Base-by-base conservation (phyloP, 1,140 invertebrate species). In the Diachasma alloeum region DNA sequence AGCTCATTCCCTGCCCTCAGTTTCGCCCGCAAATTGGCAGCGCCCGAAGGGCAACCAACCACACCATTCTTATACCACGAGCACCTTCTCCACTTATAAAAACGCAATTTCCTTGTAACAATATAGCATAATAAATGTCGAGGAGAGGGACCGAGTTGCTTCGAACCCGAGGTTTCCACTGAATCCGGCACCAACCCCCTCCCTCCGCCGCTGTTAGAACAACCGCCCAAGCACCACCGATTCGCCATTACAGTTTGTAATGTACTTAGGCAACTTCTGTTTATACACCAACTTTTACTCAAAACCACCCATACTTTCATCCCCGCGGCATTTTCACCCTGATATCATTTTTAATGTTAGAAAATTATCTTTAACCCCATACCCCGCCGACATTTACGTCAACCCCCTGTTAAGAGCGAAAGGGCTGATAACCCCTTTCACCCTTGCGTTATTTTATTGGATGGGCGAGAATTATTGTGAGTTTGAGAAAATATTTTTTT, bases 231-330 rank as follows among this genome's bases (percentile, higher is more conserved):
- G 80, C 80, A 81, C 80, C 87, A 84, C 84, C 84, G 82, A 88
- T 88, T 87, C 85, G 80, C 87, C 83, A 86, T 89, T 88, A 89
- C 87, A 87, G 84, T 87, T 89, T 88, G 86, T 90, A 90, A 90
- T 89, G 87, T 88, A 88, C 87, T 90, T 89, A 89, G 84, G 85
- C 83, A 89, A 90, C 87, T 90, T 88, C 84, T 90, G 88, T 90
- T 90, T 90, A 90, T 90, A 88, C 83, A 87, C 86, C 85, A 89
- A 88, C 85, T 88, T 90, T 90, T 84, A 83, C 56, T 59, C 56
- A 59, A 74, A 70, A 42, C 72, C 76, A 10, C 42, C 17, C 39
- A 48, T 69, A 37, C 69, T 63, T 63, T 78, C 63, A 56, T 67
- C 74, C 44, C 75, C 24, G 15, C 22, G 36, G 77, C 68, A 69